A percentile compares a stretch with the other conserved stretches of the same genome.
Evolutionary conservation across 2,113 vertebrate species (phyloP).

Genomic region (Cephalopterus ornatus): DNA sequence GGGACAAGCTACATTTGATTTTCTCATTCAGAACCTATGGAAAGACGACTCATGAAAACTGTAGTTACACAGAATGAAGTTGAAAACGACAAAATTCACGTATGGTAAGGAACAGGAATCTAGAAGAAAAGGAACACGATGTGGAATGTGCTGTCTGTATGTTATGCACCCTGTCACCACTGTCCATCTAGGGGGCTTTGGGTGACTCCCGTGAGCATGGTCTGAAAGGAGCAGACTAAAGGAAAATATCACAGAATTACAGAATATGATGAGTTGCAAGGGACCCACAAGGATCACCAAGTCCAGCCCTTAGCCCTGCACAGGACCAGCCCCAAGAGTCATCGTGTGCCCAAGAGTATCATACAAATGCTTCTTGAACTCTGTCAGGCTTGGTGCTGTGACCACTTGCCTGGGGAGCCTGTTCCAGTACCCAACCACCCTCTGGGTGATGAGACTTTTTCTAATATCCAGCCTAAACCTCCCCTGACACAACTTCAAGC

Average conservation of each 20-base stretch:
- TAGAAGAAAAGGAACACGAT: neutral
- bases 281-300: neutral
- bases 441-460: too few species aligned
- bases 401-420: neutral
- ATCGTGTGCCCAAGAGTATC: neutral
- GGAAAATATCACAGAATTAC: neutral
- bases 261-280: neutral
- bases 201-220: neutral
- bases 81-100: neutral
- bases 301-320: neutral
- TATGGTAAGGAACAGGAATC: neutral
- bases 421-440: neutral
- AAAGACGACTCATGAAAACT: neutral
- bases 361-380: neutral
- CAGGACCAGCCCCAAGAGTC: neutral
- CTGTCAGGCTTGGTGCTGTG: neutral
- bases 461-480: too few species aligned
- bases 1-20: neutral
- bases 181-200: rapidly evolving
- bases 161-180: neutral
- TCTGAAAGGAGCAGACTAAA: neutral
- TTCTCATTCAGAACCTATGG: neutral
- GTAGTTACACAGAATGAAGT: neutral
- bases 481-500: too few species aligned
- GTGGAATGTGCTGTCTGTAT: neutral